Evolutionary conservation across 2,797 vertebrate species (phyloP).

Genomic region (Phataginus tricuspis): DNA sequence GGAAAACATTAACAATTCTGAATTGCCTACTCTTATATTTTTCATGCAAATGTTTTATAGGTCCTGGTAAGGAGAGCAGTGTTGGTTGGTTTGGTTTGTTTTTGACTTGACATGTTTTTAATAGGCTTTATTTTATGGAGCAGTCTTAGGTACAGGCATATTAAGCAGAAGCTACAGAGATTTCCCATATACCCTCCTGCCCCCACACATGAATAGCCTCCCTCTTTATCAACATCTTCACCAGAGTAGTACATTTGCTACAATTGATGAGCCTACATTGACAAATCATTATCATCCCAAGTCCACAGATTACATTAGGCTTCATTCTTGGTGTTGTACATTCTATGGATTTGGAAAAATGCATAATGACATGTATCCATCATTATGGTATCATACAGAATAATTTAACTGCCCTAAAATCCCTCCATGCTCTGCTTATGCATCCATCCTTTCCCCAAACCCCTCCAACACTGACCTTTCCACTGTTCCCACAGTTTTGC

Average conservation of each 20-base stretch:
- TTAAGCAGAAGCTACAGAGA: not conserved
- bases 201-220: not conserved
- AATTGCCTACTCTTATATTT: slow-evolving; percentile 2
- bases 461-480: not conserved
- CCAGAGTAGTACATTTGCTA: not conserved
- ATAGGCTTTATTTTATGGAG: not conserved
- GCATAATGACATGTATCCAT: not conserved
- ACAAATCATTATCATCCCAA: not conserved
- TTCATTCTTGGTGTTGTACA: not conserved
- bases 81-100: not conserved
- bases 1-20: slow-evolving; percentile 1
- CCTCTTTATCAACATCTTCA: not conserved
- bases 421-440: not conserved
- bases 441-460: not conserved
- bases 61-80: not conserved
- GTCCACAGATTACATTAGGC: not conserved
- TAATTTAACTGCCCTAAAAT: not conserved
- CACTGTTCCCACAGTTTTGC: not conserved
- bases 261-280: not conserved
- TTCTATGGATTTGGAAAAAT: not conserved
- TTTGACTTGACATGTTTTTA: not conserved
- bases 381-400: not conserved
- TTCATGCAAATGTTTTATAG: slow-evolving; percentile 14
- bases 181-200: not conserved
- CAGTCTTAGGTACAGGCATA: not conserved